Evolutionary conservation across 2,888 invertebrate genomes (phyloP).

Genomic region (Augiades crinisus): DNA sequence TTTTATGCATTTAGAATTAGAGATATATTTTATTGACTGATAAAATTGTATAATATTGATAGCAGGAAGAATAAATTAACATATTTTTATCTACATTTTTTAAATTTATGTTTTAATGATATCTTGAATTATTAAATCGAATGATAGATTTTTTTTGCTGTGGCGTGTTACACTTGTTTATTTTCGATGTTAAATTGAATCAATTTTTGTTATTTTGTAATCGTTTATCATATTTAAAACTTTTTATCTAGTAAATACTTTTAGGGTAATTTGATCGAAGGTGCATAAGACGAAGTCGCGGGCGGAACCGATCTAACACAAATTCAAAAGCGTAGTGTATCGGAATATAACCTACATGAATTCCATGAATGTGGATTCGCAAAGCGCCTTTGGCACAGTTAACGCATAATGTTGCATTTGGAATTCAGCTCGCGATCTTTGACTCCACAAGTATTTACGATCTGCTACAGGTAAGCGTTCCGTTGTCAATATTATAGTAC

Average conservation of each 20-base stretch:
- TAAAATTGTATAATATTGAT: slow-evolving; percentile 11
- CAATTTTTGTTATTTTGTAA: too few relatives aligned
- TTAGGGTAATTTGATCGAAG: too few relatives aligned
- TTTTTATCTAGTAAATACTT: too few relatives aligned
- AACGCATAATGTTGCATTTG: slow-evolving; percentile 36
- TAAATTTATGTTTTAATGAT: too few relatives aligned
- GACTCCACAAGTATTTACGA: slow-evolving; percentile 33
- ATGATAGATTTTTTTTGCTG: too few relatives aligned
- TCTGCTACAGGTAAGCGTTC: slow-evolving; percentile 35
- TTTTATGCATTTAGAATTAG: slow-evolving; percentile 12
- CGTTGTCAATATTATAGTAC: slow-evolving; percentile 26
- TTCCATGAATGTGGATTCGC: slow-evolving; percentile 11
- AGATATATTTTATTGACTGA: slow-evolving; percentile 9
- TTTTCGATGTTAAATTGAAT: too few relatives aligned
- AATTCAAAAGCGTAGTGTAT: neutral
- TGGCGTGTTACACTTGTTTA: too few relatives aligned
- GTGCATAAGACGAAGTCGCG: too few relatives aligned
- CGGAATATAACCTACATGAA: slow-evolving; percentile 8
- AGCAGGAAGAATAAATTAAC: slow-evolving; percentile 13
- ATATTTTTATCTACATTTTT: too few relatives aligned
- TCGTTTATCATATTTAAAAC: too few relatives aligned
- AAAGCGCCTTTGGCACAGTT: slow-evolving; percentile 34
- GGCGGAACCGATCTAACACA: neutral
- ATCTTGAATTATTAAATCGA: too few relatives aligned
- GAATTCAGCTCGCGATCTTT: slow-evolving; percentile 37